Conservation (phyloP, 2,113 vertebrate species). For the Ammodramus savannarum region DNA sequence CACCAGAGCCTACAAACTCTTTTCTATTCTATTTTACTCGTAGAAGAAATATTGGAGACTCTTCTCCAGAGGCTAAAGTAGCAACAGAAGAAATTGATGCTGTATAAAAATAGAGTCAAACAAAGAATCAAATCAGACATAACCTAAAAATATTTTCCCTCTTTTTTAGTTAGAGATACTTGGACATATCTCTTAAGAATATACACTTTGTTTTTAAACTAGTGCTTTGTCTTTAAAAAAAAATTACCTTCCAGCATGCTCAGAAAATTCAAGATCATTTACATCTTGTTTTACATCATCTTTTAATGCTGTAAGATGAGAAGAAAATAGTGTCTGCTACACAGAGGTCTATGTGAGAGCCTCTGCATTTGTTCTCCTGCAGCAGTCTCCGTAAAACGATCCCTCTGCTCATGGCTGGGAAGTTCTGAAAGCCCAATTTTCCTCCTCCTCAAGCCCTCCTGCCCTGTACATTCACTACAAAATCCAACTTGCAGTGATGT, state of each 20-base stretch:
- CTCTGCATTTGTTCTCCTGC: slow-evolving; percentile 52
- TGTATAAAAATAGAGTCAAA: background rate
- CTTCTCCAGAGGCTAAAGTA: background rate
- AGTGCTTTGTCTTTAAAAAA: background rate
- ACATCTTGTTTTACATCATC: slow-evolving; percentile 31
- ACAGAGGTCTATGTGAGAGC: slow-evolving; percentile 32
- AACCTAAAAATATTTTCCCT: background rate
- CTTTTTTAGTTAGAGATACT: background rate
- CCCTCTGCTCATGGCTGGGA: slow-evolving; percentile 31
- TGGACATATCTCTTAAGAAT: background rate
- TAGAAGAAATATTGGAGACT: background rate
- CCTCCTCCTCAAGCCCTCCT: slow-evolving; percentile 3
- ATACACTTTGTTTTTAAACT: background rate
- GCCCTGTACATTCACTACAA: background rate
- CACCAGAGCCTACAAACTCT: background rate
- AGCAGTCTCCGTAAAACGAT: slow-evolving; percentile 61
- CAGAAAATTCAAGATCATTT: slow-evolving; percentile 17
- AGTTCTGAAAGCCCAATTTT: slow-evolving; percentile 42
- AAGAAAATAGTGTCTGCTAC: slow-evolving; percentile 61
- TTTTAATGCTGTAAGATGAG: slow-evolving; percentile 65
- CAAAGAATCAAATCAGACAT: background rate
- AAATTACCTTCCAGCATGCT: background rate
- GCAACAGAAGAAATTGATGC: rapidly evolving
- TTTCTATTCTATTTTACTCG: background rate
- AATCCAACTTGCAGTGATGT: background rate